Conservation (phyloP, 2,888 invertebrate species). For the Reticulitermes lucifugus region DNA sequence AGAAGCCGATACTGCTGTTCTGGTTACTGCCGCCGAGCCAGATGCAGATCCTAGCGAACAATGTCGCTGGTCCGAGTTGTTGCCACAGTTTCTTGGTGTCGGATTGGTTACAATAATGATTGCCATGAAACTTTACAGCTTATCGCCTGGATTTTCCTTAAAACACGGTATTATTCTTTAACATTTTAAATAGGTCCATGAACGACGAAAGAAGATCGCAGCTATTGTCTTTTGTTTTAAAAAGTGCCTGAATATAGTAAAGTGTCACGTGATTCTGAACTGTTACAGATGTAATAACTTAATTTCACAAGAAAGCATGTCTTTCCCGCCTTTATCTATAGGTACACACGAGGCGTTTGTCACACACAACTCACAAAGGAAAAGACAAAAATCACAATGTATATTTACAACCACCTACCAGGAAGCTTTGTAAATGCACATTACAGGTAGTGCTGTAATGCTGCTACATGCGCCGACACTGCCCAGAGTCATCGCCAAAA, state of each 20-base stretch:
- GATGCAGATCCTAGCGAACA: constrained; percentile 9
- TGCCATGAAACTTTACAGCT: constrained; percentile 7
- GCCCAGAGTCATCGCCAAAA: constrained; percentile 11
- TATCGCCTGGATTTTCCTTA: not conserved
- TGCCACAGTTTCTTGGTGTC: constrained; percentile 32
- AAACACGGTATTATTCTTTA: not conserved
- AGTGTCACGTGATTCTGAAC: not conserved
- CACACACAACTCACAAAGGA: not conserved
- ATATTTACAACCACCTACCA: not conserved
- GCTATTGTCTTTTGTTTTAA: not conserved
- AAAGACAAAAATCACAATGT: not conserved
- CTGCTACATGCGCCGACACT: not conserved
- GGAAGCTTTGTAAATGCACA: not conserved
- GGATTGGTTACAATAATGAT: constrained; percentile 40
- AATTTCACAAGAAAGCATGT: not conserved
- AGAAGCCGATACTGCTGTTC: constrained; percentile 25
- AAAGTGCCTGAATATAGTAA: not conserved
- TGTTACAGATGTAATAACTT: not conserved
- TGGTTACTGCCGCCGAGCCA: not conserved
- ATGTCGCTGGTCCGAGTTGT: not conserved
- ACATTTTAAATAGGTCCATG: not conserved
- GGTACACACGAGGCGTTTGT: not conserved
- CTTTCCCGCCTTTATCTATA: not conserved
- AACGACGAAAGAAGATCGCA: not conserved
- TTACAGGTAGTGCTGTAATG: not conserved